Evolutionary conservation across 2,888 invertebrate genomes (phyloP).

Genomic region (Euzophera pinguis): DNA sequence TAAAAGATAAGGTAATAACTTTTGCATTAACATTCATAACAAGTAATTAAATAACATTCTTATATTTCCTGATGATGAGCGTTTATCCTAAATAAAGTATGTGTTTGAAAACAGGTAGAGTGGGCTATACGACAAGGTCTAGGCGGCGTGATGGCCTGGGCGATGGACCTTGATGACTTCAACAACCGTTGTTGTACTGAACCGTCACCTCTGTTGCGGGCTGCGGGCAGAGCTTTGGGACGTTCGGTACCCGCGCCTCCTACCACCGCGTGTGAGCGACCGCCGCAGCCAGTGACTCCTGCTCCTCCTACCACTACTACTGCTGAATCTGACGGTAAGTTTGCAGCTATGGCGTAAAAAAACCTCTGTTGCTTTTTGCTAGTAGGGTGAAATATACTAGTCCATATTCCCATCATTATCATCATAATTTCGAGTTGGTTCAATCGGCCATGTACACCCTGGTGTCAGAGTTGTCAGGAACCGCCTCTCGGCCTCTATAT

Average conservation of each 20-base stretch:
- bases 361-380: too few relatives aligned
- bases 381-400: too few relatives aligned
- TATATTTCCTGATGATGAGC: too few relatives aligned
- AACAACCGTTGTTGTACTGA: slow-evolving; percentile 90
- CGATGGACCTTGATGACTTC: slow-evolving; percentile 93
- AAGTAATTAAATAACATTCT: too few relatives aligned
- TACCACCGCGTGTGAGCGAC: slow-evolving; percentile 82
- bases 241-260: slow-evolving; percentile 73
- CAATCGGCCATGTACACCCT: too few relatives aligned
- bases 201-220: slow-evolving; percentile 87
- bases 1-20: slow-evolving; percentile 83
- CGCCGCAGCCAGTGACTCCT: slow-evolving; percentile 86
- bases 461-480: too few relatives aligned
- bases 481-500: too few relatives aligned
- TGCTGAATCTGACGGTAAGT: slow-evolving; percentile 56
- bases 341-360: not conserved
- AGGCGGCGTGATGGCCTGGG: slow-evolving; percentile 93
- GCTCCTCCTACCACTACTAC: slow-evolving; percentile 87
- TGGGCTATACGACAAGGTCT: slow-evolving; percentile 86
- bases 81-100: too few relatives aligned
- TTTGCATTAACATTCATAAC: too few relatives aligned
- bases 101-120: slow-evolving; percentile 70
- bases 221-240: slow-evolving; percentile 88
- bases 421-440: too few relatives aligned
- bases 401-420: too few relatives aligned